Percentiles rank a stretch among this genome's conserved stretches.
phyloP scores from a whole-genome alignment of 2,888 invertebrate species.

The Drosophila subquinaria region DNA sequence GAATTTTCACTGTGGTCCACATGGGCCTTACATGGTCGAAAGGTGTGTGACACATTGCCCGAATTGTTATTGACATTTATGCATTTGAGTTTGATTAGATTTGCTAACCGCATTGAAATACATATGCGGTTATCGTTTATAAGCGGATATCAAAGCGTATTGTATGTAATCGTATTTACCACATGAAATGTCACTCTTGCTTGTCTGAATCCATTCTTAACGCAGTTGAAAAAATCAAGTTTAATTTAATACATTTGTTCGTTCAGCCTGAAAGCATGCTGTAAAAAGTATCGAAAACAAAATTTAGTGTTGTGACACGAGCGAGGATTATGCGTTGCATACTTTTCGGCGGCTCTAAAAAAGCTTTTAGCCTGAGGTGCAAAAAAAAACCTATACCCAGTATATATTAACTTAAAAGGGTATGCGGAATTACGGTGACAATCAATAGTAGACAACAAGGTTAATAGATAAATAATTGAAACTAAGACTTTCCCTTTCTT shows the following conservation, averaged over 20 bases:
- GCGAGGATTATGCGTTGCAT: not conserved
- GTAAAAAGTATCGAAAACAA: not conserved
- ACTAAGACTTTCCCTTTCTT: too few species aligned
- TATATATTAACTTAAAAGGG: not conserved
- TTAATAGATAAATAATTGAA: too few species aligned
- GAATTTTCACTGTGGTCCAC: constrained; percentile 66
- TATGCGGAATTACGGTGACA: not conserved
- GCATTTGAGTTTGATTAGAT: constrained; percentile 61
- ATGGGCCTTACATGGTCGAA: constrained; percentile 27
- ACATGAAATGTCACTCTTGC: not conserved
- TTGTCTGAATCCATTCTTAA: not conserved
- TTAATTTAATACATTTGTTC: not conserved
- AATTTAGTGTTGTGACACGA: not conserved
- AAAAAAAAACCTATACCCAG: not conserved
- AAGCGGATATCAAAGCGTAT: not conserved
- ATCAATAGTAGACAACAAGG: too few species aligned
- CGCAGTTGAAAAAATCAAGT: not conserved
- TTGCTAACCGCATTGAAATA: constrained; percentile 26
- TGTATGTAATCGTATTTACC: not conserved
- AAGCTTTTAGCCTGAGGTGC: not conserved
- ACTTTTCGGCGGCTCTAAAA: not conserved
- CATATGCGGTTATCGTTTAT: constrained; percentile 1
- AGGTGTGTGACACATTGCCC: constrained; percentile 42
- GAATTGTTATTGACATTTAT: constrained; percentile 60
- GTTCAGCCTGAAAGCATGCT: constrained; percentile 12